A percentile compares a stretch with the other conserved stretches of the same genome.
These are phyloP conservation scores for Botia almorhae DNA, from an alignment of 2,797 vertebrate species.

Conservation along the genomic window DNA sequence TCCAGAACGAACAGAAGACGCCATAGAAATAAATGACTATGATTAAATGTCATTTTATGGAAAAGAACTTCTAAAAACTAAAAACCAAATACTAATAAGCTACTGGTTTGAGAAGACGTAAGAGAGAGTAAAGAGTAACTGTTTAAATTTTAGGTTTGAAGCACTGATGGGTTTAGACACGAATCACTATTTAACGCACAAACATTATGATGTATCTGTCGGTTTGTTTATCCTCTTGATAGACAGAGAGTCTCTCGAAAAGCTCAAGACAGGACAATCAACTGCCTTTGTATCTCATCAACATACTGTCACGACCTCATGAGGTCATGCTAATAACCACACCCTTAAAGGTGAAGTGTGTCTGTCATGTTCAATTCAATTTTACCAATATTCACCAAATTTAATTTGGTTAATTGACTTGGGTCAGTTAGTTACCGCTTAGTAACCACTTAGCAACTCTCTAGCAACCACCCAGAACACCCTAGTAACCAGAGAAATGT, in stretches of 20 bases:
- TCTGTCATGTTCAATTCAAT: background rate
- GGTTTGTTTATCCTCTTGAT: slow-evolving; percentile 52
- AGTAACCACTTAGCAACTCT: background rate
- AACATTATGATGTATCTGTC: slow-evolving; percentile 45
- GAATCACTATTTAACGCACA: slow-evolving; percentile 52
- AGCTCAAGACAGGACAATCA: slow-evolving; percentile 77
- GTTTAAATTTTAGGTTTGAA: slow-evolving; percentile 11
- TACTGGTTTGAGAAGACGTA: background rate
- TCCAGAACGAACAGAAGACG: too few species aligned
- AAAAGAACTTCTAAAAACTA: too few species aligned
- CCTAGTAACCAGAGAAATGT: too few species aligned
- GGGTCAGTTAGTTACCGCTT: background rate
- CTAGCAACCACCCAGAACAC: background rate
- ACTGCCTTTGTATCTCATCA: slow-evolving; percentile 61
- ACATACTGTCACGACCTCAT: slow-evolving; percentile 34
- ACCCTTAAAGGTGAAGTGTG: slow-evolving; percentile 25
- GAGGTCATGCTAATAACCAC: background rate
- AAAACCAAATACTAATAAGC: too few species aligned
- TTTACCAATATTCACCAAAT: background rate
- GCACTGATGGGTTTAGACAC: slow-evolving; percentile 20
- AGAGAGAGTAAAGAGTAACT: background rate
- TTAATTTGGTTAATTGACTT: background rate
- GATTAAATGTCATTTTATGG: background rate
- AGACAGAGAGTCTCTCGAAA: slow-evolving; percentile 53
- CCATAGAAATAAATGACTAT: background rate